Base-by-base conservation (phyloP, 2,113 vertebrate genomes). In the Lycaon pictus region DNA sequence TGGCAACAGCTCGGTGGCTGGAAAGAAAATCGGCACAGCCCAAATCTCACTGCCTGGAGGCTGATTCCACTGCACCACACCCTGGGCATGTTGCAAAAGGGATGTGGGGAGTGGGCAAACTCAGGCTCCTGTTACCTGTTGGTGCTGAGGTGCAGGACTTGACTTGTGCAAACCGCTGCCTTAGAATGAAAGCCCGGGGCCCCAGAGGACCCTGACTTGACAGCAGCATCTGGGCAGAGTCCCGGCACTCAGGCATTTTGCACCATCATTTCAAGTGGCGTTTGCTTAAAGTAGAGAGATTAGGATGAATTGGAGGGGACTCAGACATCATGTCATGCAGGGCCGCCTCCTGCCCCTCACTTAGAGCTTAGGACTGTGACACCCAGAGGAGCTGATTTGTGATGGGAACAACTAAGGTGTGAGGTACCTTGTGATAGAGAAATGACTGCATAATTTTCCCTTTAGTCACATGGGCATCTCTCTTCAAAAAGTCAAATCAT, bases 401-500 rank as follows among this genome's bases (percentile, higher is more conserved):
- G n/a, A 37, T 22, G 7, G 10, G 87, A 85, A 74, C 92, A 80
- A 29, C 22, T 25, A 69, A 92, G 15, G 37, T 22, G 32, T 13
- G 1, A 88, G 35, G 74, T 63, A n/a, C 43, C 15, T 89, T 89
- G 62, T 67, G 69, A 69, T 55, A 80, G 43, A 91, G 80, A 88
- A 90, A 43, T 58, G 20, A 81, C 74, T 27, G 13, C 15, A 43
- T 79, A 53, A 48, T 94, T 88, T 81, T 62, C 27, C 62, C 88
- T 95, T 93, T 48, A 25, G 65, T 32, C 62, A 53, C 12, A 10
- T 11, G 62, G 91, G 48, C 84, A 77, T 84, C 72, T 88, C 72
- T 58, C 29, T 65, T 90, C 27, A 79, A 93, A 93, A 92, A 95
- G 94, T 97, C 93, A 93, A 96, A 84, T 96, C 94, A 85, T 90